These are phyloP conservation scores for Champsocephalus esox DNA, from an alignment of 2,797 vertebrate species.

Conservation along the genomic window DNA sequence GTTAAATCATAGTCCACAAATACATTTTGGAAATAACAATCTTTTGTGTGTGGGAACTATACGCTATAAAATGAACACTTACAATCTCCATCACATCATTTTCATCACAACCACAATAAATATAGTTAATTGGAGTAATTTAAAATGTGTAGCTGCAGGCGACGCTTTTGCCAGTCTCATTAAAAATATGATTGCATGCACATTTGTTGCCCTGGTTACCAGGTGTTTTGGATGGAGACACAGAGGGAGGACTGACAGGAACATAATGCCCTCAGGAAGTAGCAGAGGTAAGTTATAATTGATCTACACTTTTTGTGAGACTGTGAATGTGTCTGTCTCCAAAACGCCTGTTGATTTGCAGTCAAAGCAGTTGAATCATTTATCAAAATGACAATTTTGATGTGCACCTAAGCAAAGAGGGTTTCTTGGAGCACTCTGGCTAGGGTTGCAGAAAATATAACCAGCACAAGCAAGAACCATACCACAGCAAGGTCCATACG, in stretches of 20 bases:
- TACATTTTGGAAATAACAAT: too few species aligned
- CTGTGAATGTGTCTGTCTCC: background rate
- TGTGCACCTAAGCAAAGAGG: background rate
- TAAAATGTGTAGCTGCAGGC: background rate
- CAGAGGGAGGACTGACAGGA: background rate
- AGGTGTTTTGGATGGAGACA: background rate
- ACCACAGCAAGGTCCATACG: too few species aligned
- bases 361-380: background rate
- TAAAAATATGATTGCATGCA: background rate
- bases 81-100: background rate
- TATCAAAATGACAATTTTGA: background rate
- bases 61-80: background rate
- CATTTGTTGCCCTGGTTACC: background rate
- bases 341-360: background rate
- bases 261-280: background rate
- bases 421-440: too few species aligned
- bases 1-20: background rate
- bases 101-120: conserved; percentile 6
- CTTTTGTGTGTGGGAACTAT: background rate
- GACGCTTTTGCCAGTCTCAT: background rate
- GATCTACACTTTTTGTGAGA: background rate
- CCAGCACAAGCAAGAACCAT: too few species aligned
- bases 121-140: conserved; percentile 7
- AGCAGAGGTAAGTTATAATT: conserved; percentile 3
- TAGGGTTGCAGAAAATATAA: too few species aligned